Evolutionary conservation across 35 echinoderm and acorn worm species (phyloP), one percentile per base, ranked within the genome.

Genomic region (Ophiothrix spiculata): DNA sequence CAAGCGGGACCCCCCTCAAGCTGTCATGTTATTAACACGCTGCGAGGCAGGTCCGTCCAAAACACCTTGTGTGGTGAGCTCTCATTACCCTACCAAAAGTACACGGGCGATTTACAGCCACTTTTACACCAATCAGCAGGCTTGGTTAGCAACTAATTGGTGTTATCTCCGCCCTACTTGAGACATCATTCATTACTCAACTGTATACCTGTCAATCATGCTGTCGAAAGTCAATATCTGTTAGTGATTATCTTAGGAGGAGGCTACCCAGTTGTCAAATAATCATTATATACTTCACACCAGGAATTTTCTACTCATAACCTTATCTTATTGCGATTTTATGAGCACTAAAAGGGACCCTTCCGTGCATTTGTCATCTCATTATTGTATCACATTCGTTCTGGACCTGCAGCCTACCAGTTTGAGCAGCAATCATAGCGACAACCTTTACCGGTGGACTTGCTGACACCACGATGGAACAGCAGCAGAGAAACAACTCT

Each of bases 241-340:
- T n/a, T n/a, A 69, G 25, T 69, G 60, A 69, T 69, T 69, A 69
- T 15, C 82, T 31, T 73, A 35, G 32, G 64, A 74, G 82, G 82
- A 73, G 33, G 35, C 74, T 84, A 56, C n/a, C n/a, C n/a, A n/a
- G n/a, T n/a, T n/a, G n/a, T 84, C 82, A 33, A 84, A 84, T 46
- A 84, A 34, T 35, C 75, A 40, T 11, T 79, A 79, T 38, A 63
- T 36, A 36, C 82, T 84, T 84, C 36, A 38, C 37, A 84, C 80
- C 28, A 17, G 54, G 31, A 41, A 31, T 37, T 81, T 46, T 37
- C 29, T 32, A 81, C 80, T 56, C 80, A 81, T 42, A 56, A 21
- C 28, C 39, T 33, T 36, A 35, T 32, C 37, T 81, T 56, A 56
- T 34, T 19, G 19, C 40, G 25, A 36, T 56, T 25, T 56, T 56